Base-by-base conservation (phyloP, 2,113 vertebrate genomes). In the Corapipo altera region DNA sequence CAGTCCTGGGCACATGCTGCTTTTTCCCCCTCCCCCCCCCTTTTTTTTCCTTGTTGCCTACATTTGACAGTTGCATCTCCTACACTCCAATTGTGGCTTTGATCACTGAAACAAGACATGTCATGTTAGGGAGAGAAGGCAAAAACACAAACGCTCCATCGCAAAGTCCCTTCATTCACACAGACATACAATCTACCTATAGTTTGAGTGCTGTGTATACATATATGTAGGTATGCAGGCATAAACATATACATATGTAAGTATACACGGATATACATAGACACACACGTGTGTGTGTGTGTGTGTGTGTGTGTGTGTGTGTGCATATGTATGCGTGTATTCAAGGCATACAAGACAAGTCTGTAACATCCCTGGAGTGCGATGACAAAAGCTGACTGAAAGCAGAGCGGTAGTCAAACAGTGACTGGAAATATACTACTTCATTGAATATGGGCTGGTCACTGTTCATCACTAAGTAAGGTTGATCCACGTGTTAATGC, bases 91-190 rank as follows among this genome's bases (percentile, higher is more conserved):
- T 57, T 90, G 87, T 89, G 93, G 87, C 97, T 98, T 97, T 98
- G 97, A 98, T 98, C 98, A 97, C 80, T 91, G 91, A 96, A 98
- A 98, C 96, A 98, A 97, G 97, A 96, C 90, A 96, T 98, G 97
- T 97, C 97, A 98, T 96, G 95, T 97, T 95, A 96, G 66, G 49
- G 87, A 72, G 33, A 85, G 54, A 71, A 52, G 20, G 44, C 52
- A 91, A 95, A 96, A 97, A 95, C 33, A 94, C 74, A 92, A 96
- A 93, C 44, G 33, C 81, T 91, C 78, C 88, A 84, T 89, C 72
- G 49, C 52, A 71, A 83, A 70, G 83, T 74, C 71, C 71, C 20
- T 75, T 73, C 83, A 74, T 18, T 82, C 78, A 77, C 22, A 22
- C 28, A 74, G 48, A 71, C 9, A 48, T 27, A 43, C 16, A 19